Base-by-base conservation (phyloP, 1,140 invertebrate genomes). In the Drosophila sulfurigaster region DNA sequence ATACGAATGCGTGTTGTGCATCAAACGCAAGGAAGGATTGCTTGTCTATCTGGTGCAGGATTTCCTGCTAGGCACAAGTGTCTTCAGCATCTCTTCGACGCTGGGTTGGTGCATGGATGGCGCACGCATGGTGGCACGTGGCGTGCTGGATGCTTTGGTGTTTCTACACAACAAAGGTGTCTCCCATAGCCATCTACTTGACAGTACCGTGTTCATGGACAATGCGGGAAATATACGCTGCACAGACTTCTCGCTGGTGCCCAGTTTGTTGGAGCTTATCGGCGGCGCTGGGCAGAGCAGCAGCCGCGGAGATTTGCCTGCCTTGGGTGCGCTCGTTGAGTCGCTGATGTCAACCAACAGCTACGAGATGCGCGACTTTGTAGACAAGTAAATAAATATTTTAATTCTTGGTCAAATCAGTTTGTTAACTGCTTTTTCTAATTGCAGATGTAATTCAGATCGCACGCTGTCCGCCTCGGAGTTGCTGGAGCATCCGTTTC, bases 141-240 rank as follows among this genome's bases (percentile, higher is more conserved):
- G 95, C 49, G 93, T 97, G 16, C 88, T 97, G 1, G 93, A 94
- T 52, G 95, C 95, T 1, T 79, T 98, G 5, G 92, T 95, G 13
- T 97, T 95, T 90, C 92, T 98, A 10, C 97, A 97, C 83, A 93
- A 94, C 49, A 97, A 97, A 85, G 96, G 96, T 79, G 95, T 97
- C 6, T 95, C 96, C 1, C 96, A 97, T 90, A 96, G 96, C 86
- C 95, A 96, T 93, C 83, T 98, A 6, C 92, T 95, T 11, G 94
- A 95, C 56, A 94, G 94, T 7, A 96, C 94, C 78, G 93, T 96
- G 43, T 95, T 95, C 81, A 94, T 96, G 69, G 94, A 95, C 78
- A 93, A 93, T 63, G 88, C 82, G 30, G 95, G 94, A 48, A 91
- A 79, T 25, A 92, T 96, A 28, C 94, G 94, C 85, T 81, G 97